Conservation (phyloP, 2,113 vertebrate species). For the Oncorhynchus kisutch region DNA sequence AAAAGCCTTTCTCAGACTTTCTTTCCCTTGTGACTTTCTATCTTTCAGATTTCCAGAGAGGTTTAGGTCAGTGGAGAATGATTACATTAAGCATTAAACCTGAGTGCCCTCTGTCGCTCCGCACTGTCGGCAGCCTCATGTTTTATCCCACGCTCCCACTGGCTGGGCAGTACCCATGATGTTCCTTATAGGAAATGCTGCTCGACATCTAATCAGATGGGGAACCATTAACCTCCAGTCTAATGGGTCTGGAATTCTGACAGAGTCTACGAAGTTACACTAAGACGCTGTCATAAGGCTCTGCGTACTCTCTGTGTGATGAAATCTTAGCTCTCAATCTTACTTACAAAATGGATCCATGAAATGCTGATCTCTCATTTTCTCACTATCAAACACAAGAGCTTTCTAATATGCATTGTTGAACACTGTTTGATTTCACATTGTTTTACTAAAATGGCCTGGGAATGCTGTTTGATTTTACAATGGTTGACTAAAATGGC, state of each 20-base stretch:
- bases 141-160: conserved; percentile 1
- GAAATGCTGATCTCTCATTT: too few species aligned
- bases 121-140: neutral
- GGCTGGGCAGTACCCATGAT: conserved; percentile 2
- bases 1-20: too few species aligned
- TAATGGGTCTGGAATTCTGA: conserved; percentile 17
- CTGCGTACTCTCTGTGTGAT: too few species aligned
- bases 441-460: too few species aligned
- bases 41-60: neutral
- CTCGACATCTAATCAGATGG: conserved; percentile 12
- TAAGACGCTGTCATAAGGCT: too few species aligned
- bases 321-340: too few species aligned
- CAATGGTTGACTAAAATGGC: too few species aligned
- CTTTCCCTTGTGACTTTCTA: neutral
- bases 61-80: neutral
- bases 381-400: too few species aligned
- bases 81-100: conserved; percentile 10
- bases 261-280: neutral
- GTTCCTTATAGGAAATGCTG: conserved; percentile 16
- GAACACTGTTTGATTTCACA: too few species aligned
- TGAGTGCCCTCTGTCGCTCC: neutral
- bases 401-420: too few species aligned
- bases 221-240: conserved; percentile 27
- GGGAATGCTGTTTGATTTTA: too few species aligned
- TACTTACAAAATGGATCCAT: too few species aligned